Percentiles rank a stretch among this genome's conserved stretches.
Conservation (phyloP, 2,797 vertebrate species). For the Falco concolor region DNA sequence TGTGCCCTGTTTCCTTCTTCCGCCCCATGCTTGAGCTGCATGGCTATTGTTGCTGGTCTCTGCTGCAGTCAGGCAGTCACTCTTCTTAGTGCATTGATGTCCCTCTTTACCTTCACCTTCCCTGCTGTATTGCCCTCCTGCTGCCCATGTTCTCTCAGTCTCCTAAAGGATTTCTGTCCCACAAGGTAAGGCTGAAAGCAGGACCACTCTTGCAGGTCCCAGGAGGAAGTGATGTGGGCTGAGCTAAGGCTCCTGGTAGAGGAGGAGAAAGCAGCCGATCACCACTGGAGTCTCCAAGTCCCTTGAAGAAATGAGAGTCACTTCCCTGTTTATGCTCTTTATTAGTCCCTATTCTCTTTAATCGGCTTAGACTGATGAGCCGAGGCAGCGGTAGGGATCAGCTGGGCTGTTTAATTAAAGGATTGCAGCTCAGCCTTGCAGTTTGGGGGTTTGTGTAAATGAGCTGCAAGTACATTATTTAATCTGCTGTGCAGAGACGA, state of each 20-base stretch:
- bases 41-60: not conserved
- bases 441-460: slow-evolving; percentile 65
- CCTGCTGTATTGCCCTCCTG: not conserved
- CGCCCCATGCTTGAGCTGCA: not conserved
- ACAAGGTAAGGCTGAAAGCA: not conserved
- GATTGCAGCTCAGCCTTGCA: slow-evolving; percentile 56
- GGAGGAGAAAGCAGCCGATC: not conserved
- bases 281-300: not conserved
- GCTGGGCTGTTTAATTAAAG: slow-evolving; percentile 65
- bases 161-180: not conserved
- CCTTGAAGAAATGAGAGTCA: slow-evolving; percentile 54
- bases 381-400: slow-evolving; percentile 43
- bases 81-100: not conserved
- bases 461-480: slow-evolving; percentile 65
- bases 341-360: slow-evolving; percentile 63
- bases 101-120: not conserved
- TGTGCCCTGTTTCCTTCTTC: not conserved
- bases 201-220: not conserved
- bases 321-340: slow-evolving; percentile 52
- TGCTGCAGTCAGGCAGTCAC: not conserved
- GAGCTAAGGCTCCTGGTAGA: not conserved
- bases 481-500: slow-evolving; percentile 60
- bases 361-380: slow-evolving; percentile 65
- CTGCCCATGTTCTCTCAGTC: not conserved
- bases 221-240: not conserved